These are phyloP conservation scores for Cydia amplana DNA, from an alignment of 1,140 invertebrate genomes.

Conservation along the genomic window DNA sequence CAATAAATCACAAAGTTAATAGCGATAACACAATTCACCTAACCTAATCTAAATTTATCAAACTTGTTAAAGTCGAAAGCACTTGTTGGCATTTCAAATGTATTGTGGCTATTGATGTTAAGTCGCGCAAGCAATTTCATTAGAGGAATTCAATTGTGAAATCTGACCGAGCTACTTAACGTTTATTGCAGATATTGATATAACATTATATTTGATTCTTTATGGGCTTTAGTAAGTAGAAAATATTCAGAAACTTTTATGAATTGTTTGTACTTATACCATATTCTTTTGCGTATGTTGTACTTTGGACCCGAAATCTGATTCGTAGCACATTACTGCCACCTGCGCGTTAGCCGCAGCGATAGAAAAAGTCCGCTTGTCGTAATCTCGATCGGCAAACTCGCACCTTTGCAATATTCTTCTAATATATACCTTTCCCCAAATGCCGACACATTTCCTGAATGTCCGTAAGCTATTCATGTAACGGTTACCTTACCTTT, in stretches of 20 bases:
- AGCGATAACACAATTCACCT: not conserved
- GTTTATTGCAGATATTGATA: not conserved
- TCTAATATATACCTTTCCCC: constrained; percentile 71
- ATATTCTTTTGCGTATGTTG: not conserved
- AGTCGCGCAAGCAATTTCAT: constrained; percentile 20
- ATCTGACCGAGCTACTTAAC: constrained; percentile 16
- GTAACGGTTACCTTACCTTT: constrained; percentile 46
- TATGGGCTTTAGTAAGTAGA: not conserved
- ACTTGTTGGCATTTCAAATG: not conserved
- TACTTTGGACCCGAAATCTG: constrained; percentile 45
- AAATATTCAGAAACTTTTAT: not conserved
- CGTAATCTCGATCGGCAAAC: constrained; percentile 62
- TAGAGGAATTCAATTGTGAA: constrained; percentile 26
- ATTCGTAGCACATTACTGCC: constrained; percentile 63
- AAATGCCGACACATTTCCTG: constrained; percentile 54
- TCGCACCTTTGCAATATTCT: constrained; percentile 67
- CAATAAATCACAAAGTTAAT: not conserved
- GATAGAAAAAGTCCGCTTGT: constrained; percentile 58
- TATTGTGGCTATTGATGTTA: constrained; percentile 1
- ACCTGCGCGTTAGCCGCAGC: constrained; percentile 62
- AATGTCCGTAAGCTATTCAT: constrained; percentile 66
- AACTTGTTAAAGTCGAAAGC: constrained; percentile 2
- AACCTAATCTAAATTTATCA: constrained; percentile 2
- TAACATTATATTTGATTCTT: not conserved
- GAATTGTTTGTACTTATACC: not conserved